Conservation (phyloP, 2,797 vertebrate species). For the Centroberyx gerrardi region DNA sequence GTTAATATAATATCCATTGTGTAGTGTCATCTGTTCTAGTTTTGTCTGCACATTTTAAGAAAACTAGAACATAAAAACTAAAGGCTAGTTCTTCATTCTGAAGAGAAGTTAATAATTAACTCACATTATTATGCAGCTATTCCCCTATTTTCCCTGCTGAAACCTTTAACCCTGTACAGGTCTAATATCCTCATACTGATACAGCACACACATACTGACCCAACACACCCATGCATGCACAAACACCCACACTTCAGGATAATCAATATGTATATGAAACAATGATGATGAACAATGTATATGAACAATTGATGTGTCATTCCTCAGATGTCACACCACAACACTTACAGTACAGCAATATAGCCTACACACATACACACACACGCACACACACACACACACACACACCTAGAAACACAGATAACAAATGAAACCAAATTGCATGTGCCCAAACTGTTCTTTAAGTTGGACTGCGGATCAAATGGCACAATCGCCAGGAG, state of each 20-base stretch:
- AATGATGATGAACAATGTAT: too few species aligned
- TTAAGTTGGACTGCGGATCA: too few species aligned
- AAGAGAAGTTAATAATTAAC: constrained; percentile 71
- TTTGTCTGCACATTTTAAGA: background rate
- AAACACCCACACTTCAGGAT: background rate
- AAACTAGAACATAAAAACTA: background rate
- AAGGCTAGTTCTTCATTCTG: background rate
- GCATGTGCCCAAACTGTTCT: too few species aligned
- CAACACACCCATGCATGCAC: background rate
- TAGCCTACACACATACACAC: background rate
- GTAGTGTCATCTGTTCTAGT: background rate
- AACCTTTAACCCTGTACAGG: constrained; percentile 27
- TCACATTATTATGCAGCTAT: background rate
- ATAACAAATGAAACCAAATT: too few species aligned
- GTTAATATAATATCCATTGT: background rate
- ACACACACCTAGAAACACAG: too few species aligned
- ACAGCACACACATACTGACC: background rate
- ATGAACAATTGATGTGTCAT: too few species aligned
- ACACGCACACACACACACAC: background rate
- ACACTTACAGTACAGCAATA: background rate
- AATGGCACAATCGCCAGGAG: too few species aligned
- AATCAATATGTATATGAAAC: too few species aligned
- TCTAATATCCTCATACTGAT: constrained; percentile 31
- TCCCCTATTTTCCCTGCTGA: constrained; percentile 17
- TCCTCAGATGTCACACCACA: too few species aligned